These are phyloP conservation scores for Dolichoris vasculosae DNA, from an alignment of 1,140 invertebrate species.

Conservation along the genomic window DNA sequence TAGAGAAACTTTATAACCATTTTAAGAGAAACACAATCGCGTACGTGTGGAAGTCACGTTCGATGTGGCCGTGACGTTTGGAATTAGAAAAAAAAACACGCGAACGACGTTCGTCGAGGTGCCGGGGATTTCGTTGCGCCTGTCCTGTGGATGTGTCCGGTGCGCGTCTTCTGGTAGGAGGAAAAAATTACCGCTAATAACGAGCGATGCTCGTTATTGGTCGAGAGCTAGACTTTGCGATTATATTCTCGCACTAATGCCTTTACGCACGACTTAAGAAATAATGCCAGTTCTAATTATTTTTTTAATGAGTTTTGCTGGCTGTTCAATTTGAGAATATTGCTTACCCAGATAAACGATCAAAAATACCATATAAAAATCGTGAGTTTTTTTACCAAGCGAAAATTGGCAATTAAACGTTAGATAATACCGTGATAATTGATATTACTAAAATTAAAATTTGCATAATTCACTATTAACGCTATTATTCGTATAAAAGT, in stretches of 20 bases:
- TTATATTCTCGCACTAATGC: not conserved
- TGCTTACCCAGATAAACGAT: not conserved
- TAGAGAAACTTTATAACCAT: slow-evolving; percentile 9
- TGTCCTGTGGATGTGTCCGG: not conserved
- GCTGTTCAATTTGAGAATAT: not conserved
- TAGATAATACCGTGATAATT: not conserved
- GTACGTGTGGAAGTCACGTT: not conserved
- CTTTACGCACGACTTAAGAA: not conserved
- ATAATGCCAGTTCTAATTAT: not conserved
- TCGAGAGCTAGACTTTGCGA: not conserved
- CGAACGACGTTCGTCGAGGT: not conserved
- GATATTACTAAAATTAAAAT: not conserved
- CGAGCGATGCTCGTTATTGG: not conserved
- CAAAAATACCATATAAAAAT: not conserved
- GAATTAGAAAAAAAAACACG: not conserved
- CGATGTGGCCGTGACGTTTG: not conserved
- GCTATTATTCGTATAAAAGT: not conserved
- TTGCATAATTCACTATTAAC: not conserved
- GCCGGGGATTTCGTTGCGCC: not conserved
- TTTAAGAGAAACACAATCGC: slow-evolving; percentile 9
- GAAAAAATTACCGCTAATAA: not conserved
- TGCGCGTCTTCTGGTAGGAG: not conserved
- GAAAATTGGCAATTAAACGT: not conserved
- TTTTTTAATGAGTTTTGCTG: not conserved
- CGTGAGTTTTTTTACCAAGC: not conserved